A percentile compares a stretch with the other conserved stretches of the same genome.
Evolutionary conservation across 64 coral and sea anemone genomes (phyloP).

Genomic region (Acropora yongei): DNA sequence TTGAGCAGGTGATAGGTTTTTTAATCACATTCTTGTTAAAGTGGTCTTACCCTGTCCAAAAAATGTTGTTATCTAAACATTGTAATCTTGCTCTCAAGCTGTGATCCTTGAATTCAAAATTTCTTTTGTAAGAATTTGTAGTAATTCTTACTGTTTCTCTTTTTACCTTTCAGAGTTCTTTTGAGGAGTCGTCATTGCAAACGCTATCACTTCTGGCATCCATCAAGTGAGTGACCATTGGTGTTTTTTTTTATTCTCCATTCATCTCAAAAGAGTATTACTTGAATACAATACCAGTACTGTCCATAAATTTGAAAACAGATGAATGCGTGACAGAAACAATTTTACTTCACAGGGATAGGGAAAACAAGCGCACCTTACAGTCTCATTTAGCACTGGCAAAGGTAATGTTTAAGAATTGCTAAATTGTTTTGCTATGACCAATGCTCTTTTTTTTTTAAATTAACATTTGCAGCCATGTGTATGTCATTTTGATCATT

Average conservation of each 20-base stretch:
- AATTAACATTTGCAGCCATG: background rate
- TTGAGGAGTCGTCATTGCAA: constrained; percentile 75
- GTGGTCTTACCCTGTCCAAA: no score
- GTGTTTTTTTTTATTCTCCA: background rate
- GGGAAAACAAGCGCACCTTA: constrained; percentile 68
- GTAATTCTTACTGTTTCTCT: background rate
- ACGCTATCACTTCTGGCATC: constrained; percentile 82
- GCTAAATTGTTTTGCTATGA: no score
- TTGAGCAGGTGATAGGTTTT: no score
- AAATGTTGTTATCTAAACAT: no score
- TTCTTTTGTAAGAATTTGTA: no score
- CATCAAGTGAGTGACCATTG: constrained; percentile 61
- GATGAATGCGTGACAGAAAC: background rate
- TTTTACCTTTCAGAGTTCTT: background rate
- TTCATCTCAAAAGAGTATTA: background rate
- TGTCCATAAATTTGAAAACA: background rate
- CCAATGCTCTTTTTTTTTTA: background rate
- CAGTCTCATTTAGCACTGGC: constrained; percentile 62
- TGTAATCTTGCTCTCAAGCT: background rate
- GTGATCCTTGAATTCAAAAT: no score
- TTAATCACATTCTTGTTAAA: no score
- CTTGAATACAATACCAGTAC: no score
- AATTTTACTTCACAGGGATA: constrained; percentile 33
- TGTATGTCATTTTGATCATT: no score
- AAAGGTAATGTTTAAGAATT: constrained; percentile 33